Evolutionary conservation across 2,113 vertebrate genomes (phyloP).

Genomic region (Catharus minimus): DNA sequence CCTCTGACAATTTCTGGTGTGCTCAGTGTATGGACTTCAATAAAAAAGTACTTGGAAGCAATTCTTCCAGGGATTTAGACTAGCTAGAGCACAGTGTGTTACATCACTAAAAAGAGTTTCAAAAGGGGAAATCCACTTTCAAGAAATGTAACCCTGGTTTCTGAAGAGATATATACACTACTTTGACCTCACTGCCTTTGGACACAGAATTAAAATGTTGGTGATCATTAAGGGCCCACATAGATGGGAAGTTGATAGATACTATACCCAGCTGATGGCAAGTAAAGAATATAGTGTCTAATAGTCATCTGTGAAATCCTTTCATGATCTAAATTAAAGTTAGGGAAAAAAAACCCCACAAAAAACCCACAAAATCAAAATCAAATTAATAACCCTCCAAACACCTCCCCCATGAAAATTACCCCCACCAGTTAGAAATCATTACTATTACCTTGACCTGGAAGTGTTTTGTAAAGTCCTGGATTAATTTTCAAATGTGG

Average conservation of each 20-base stretch:
- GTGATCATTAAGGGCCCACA: background rate
- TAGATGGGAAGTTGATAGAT: background rate
- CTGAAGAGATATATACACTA: background rate
- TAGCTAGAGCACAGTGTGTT: background rate
- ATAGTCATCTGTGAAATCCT: background rate
- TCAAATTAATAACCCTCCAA: fast-evolving
- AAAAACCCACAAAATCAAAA: background rate
- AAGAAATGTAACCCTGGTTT: background rate
- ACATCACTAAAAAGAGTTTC: background rate
- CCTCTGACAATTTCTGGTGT: background rate
- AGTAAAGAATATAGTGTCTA: background rate
- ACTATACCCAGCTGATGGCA: background rate
- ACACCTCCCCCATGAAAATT: background rate
- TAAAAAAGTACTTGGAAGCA: background rate
- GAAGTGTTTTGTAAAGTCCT: background rate
- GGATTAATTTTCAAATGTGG: background rate
- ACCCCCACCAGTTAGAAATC: background rate
- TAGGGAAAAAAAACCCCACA: background rate
- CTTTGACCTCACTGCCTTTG: background rate
- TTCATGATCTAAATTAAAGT: background rate
- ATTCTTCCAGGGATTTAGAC: background rate
- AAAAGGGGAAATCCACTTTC: background rate
- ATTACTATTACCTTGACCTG: background rate
- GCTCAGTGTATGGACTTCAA: background rate
- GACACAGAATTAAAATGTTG: background rate